A percentile compares a stretch with the other conserved stretches of the same genome.
These are phyloP conservation scores for Poeciliopsis retropinna DNA, from an alignment of 2,113 vertebrate species.

Conservation along the genomic window DNA sequence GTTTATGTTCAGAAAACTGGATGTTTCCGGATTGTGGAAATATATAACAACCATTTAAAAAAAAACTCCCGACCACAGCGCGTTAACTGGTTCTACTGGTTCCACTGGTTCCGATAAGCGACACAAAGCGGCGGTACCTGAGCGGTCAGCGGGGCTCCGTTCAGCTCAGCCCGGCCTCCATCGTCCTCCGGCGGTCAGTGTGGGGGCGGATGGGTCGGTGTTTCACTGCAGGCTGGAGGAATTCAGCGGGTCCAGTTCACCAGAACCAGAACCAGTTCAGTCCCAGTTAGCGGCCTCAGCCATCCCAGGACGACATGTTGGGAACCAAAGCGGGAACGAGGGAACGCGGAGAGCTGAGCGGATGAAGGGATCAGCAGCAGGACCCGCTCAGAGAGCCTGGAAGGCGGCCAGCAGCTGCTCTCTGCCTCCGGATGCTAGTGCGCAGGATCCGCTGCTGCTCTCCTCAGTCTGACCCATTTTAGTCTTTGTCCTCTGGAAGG, in stretches of 20 bases:
- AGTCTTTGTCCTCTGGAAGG: slow-evolving; percentile 77
- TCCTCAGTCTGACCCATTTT: slow-evolving; percentile 76
- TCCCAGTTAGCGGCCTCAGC: slow-evolving; percentile 15
- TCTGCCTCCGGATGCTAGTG: slow-evolving; percentile 30
- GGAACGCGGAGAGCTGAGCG: too few relatives aligned
- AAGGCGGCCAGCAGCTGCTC: background rate
- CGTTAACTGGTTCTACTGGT: background rate
- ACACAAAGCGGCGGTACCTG: slow-evolving; percentile 18
- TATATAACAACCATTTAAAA: background rate
- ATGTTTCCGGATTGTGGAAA: background rate
- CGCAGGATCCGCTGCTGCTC: slow-evolving; percentile 40
- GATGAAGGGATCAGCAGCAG: background rate
- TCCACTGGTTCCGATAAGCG: background rate
- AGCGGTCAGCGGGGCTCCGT: slow-evolving; percentile 10
- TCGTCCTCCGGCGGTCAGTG: slow-evolving; percentile 16
- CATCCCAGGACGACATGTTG: slow-evolving; percentile 35
- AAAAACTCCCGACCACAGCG: too few relatives aligned
- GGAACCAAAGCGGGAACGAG: background rate
- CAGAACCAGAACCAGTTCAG: slow-evolving; percentile 8
- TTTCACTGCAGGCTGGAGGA: background rate
- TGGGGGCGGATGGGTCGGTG: slow-evolving; percentile 23
- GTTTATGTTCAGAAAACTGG: background rate
- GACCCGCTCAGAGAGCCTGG: background rate
- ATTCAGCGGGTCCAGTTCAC: background rate
- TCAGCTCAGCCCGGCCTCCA: slow-evolving; percentile 29